Evolutionary conservation across 2,113 vertebrate genomes (phyloP).

Genomic region (human): GRCh38 chr9:31701001-31701500

Average conservation of each 20-base stretch:
- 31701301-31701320: background rate
- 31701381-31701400: background rate
- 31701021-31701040: background rate
- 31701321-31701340: background rate
- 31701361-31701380: background rate
- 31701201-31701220: background rate
- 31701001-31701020: background rate
- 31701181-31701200: background rate
- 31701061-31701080: background rate
- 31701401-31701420: too few relatives aligned
- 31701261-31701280: background rate
- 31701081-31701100: background rate
- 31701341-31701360: background rate
- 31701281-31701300: background rate
- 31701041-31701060: constrained; percentile 23
- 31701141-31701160: background rate
- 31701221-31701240: background rate
- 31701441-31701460: background rate
- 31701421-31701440: background rate
- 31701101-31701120: constrained; percentile 35
- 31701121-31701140: background rate
- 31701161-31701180: background rate
- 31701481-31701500: background rate
- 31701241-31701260: background rate
- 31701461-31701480: background rate